Percentiles rank a stretch among this genome's conserved stretches.
Conservation (phyloP, 2,888 invertebrate genomes). For the Esperia sulphurella region DNA sequence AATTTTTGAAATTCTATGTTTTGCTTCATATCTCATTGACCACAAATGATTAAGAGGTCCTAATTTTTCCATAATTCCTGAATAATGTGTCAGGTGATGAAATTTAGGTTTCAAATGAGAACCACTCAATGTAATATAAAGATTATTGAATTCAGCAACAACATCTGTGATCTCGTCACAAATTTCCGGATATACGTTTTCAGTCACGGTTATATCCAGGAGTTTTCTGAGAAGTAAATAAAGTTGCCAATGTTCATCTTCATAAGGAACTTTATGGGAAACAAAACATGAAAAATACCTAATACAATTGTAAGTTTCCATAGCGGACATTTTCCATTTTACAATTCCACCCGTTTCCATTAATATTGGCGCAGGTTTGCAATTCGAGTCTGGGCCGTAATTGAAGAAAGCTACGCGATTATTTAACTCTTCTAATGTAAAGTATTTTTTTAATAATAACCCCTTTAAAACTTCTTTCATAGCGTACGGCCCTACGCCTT, state of each 20-base stretch:
- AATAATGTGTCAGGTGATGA: slow-evolving; percentile 14
- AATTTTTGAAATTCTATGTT: slow-evolving; percentile 15
- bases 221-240: slow-evolving; percentile 6
- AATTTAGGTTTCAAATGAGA: slow-evolving; percentile 14
- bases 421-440: slow-evolving; percentile 6
- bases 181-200: neutral
- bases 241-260: slow-evolving; percentile 6
- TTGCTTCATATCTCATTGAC: slow-evolving; percentile 16
- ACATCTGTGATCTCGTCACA: neutral
- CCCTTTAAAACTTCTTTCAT: slow-evolving; percentile 2
- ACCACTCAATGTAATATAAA: slow-evolving; percentile 3
- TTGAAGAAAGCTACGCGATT: neutral
- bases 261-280: slow-evolving; percentile 7
- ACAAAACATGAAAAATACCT: slow-evolving; percentile 11
- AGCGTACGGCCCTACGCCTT: slow-evolving; percentile 1
- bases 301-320: slow-evolving; percentile 10
- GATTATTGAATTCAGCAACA: slow-evolving; percentile 6
- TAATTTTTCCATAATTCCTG: slow-evolving; percentile 8
- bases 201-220: slow-evolving; percentile 5
- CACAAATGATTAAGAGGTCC: slow-evolving; percentile 11
- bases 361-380: neutral
- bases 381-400: slow-evolving; percentile 4
- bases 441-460: neutral
- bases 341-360: neutral
- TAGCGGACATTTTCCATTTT: slow-evolving; percentile 5